These are phyloP conservation scores for Drosophila fulvimacula DNA, from an alignment of 2,888 invertebrate genomes.

Conservation along the genomic window DNA sequence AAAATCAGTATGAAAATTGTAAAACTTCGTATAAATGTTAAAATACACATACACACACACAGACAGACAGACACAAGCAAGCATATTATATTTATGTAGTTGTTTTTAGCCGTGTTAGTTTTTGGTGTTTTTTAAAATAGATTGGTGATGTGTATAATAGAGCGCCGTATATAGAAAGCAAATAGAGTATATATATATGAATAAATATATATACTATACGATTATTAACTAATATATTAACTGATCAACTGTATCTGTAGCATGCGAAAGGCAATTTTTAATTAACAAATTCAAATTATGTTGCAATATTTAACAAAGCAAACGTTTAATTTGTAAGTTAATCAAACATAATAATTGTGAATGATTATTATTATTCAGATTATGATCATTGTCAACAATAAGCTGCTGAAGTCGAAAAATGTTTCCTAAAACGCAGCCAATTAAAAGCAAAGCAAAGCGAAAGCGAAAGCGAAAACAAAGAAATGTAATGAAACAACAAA, in stretches of 20 bases:
- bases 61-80: conserved; percentile 38
- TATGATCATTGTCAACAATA: conserved; percentile 56
- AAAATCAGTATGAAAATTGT: conserved; percentile 1
- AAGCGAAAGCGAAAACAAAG: conserved; percentile 24
- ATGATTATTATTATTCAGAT: conserved; percentile 7
- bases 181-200: conserved; percentile 42
- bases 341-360: conserved; percentile 22
- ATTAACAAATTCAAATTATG: conserved; percentile 58
- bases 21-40: conserved; percentile 36
- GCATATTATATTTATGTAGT: conserved; percentile 63
- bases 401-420: conserved; percentile 56
- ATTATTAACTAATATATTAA: conserved; percentile 72
- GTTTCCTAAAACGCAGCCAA: conserved; percentile 74
- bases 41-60: conserved; percentile 27
- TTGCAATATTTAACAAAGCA: conserved; percentile 66
- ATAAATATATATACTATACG: conserved; percentile 46
- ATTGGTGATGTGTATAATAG: conserved; percentile 75
- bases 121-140: conserved; percentile 74
- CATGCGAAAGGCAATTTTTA: conserved; percentile 72
- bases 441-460: conserved; percentile 24
- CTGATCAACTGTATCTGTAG: conserved; percentile 62
- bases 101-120: conserved; percentile 75
- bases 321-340: conserved; percentile 62
- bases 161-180: conserved; percentile 56
- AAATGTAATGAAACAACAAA: conserved; percentile 32